Base-by-base conservation (phyloP, 2,113 vertebrate species). In the Macrotus californicus region DNA sequence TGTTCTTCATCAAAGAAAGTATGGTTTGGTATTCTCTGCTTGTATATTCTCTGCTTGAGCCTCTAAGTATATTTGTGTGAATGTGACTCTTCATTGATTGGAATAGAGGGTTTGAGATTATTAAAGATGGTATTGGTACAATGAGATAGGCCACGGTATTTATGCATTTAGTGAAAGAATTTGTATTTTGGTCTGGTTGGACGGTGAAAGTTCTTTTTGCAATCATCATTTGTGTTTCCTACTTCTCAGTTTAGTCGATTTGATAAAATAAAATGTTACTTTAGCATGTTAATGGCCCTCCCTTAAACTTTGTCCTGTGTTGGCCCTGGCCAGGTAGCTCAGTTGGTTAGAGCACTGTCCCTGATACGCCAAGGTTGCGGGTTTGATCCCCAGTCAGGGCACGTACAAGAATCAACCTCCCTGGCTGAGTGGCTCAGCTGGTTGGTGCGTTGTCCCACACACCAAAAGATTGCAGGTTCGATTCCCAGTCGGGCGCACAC, bases 171-270 rank as follows among this genome's bases (percentile, higher is more conserved):
- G 39, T 83, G 31, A 69, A 14, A 67, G 21, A 90, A 61, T 89
- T 89, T 92, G 11, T 77, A 36, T 48, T 73, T 82, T 82, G 29
- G 7, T 61, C 31, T 54, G 4, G 7, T 16, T 52, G 54, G 7
- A 69, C 48, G 46, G 66, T 59, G 11, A 84, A 84, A 54, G 79
- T 84, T 56, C 12, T 43, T 87, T 87, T 87, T 70, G 2, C 48
- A 79, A 10, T 88, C 22, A 94, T 67, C 22, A 72, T 95, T 75
- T 93, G 18, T 95, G 54, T 88, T 92, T 86, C 24, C 3, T 90
- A 48, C 85, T 91, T 83, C 50, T 82, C 34, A 87, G 0, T 75
- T 73, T 87, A 36, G n/a, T 86, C 26, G 36, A 14, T 73, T 69
- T 43, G 34, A 81, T 41, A 59, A 66, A 70, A 80, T 39, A 76